Base-by-base conservation (phyloP, 2,797 vertebrate species). In the Epinephelus malabaricus region DNA sequence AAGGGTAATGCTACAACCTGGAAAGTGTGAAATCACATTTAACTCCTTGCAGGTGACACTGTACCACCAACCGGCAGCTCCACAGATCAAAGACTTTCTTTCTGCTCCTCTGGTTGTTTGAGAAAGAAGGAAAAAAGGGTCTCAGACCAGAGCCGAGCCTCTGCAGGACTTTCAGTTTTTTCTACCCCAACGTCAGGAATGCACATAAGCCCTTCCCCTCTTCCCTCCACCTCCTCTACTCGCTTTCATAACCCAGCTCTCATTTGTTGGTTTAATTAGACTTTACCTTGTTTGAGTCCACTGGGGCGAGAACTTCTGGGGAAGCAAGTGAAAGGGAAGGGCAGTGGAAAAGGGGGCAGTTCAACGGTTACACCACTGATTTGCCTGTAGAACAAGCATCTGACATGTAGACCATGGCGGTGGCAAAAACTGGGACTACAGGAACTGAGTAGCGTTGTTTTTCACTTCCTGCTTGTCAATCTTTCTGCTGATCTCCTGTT, bases 251-350 rank as follows among this genome's bases (percentile, higher is more conserved):
- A 90, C 78, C 59, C 25, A 12, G 64, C 66, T 73, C 77, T 76
- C 47, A 67, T 79, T 85, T 82, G 73, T 71, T 73, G 71, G 64
- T 81, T 80, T 87, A 82, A 89, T 90, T 78, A 71, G 82, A 74
- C 56, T 89, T 83, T 43, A 49, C 59, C 66, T 84, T 90, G 90
- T 91, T 87, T 61, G 73, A 88, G 83, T 80, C 69, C 78, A 90
- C 73, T 89, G 87, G 77, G 75, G 83, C 76, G 71, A 91, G 71
- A 88, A 70, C 43, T 53, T 83, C 66, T 50, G 60, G 69, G 83
- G 74, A 70, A 60, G 71, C 21, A 67, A 66, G 78, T 65, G 81
- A 83, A 80, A 49, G 45, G 72, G 58, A 9, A 38, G 34, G 34
- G 34, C 34, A 6, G 5, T 7, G 27, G 25, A 49, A 12, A 27